phyloP scores from a whole-genome alignment of 2,888 invertebrate genomes.

The Ceramica pisi region DNA sequence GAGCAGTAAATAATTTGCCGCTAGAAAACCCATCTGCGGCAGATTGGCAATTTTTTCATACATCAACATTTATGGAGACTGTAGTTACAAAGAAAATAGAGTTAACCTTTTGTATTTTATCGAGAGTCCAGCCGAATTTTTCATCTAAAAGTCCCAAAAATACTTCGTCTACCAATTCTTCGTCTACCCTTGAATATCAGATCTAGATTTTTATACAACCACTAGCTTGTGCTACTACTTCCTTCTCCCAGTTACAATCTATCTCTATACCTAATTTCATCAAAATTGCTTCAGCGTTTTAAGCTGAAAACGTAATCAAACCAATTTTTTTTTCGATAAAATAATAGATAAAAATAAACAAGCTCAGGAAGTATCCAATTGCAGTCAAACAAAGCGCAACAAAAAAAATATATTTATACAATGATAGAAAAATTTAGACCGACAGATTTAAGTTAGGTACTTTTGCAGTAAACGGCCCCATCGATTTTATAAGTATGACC shows the following conservation, averaged over 20 bases:
- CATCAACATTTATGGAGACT: slow-evolving; percentile 21
- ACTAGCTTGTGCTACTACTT: neutral
- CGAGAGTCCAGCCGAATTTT: slow-evolving; percentile 1
- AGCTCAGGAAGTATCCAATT: neutral
- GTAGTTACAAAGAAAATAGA: slow-evolving; percentile 32
- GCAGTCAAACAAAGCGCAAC: no score
- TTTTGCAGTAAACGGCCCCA: neutral
- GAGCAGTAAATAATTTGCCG: slow-evolving; percentile 26
- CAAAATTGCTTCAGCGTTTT: neutral
- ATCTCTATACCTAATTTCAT: neutral
- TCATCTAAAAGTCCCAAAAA: neutral
- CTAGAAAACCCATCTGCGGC: slow-evolving; percentile 32
- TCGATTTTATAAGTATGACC: neutral
- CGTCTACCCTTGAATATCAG: neutral
- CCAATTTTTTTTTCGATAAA: no score
- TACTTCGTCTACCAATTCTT: neutral
- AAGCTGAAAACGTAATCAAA: neutral
- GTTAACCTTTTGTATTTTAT: slow-evolving; percentile 19
- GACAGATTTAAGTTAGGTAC: no score
- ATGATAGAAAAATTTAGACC: neutral
- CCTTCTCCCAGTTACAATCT: neutral
- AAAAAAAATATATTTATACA: no score
- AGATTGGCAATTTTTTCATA: slow-evolving; percentile 34
- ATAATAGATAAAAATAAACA: neutral
- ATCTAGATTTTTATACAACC: neutral